Conservation (phyloP, 2,113 vertebrate species). For the Anguilla rostrata region DNA sequence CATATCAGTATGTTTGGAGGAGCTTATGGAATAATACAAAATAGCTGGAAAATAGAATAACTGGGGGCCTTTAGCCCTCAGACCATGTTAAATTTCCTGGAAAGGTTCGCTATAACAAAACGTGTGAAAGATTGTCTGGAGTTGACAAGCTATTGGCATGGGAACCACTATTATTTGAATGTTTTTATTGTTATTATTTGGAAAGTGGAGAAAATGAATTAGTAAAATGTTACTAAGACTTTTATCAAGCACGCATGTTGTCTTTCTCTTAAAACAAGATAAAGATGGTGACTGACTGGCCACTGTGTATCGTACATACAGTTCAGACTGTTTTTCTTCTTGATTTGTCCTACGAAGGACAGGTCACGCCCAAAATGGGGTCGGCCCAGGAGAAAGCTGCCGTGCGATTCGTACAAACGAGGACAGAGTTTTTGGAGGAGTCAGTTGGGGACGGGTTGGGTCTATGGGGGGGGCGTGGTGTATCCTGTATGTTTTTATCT, state of each 20-base stretch:
- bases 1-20: too few relatives aligned
- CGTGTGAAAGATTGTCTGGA: too few relatives aligned
- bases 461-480: neutral
- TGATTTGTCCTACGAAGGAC: neutral
- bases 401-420: neutral
- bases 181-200: too few relatives aligned
- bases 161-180: too few relatives aligned
- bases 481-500: slow-evolving; percentile 39
- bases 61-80: too few relatives aligned
- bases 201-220: too few relatives aligned
- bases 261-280: neutral
- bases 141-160: too few relatives aligned
- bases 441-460: neutral
- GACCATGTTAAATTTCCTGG: too few relatives aligned
- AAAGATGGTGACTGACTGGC: neutral
- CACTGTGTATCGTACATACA: neutral
- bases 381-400: neutral
- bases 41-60: too few relatives aligned
- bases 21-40: too few relatives aligned
- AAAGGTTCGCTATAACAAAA: too few relatives aligned
- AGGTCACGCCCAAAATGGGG: neutral
- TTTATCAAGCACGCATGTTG: neutral
- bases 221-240: neutral
- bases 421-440: slow-evolving; percentile 28
- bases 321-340: neutral